Evolutionary conservation across 2,113 vertebrate species (phyloP).

Genomic region (Ceyx cyanopectus): DNA sequence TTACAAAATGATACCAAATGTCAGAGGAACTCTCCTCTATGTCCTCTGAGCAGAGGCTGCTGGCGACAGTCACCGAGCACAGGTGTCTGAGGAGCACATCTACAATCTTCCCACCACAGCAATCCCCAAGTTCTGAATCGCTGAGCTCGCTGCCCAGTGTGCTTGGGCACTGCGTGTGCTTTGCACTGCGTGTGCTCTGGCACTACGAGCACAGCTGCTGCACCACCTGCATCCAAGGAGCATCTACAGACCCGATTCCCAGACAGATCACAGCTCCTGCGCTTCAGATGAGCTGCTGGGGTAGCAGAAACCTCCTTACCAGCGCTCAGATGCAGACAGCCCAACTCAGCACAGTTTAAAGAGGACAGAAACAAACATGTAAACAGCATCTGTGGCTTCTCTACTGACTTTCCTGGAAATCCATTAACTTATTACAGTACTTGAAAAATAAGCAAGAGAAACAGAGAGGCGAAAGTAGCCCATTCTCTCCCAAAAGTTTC

Average conservation of each 20-base stretch:
- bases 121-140: neutral
- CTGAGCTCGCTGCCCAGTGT: neutral
- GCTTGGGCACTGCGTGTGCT: neutral
- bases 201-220: neutral
- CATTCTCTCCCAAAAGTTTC: conserved; percentile 34
- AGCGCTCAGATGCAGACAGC: neutral
- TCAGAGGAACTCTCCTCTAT: neutral
- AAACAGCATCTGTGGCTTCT: neutral
- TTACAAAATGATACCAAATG: neutral
- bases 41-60: neutral
- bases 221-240: neutral
- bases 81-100: neutral
- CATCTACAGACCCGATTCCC: neutral
- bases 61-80: neutral
- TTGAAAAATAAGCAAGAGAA: neutral
- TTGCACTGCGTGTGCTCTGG: neutral
- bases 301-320: neutral
- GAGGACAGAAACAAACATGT: neutral
- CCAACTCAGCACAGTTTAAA: neutral
- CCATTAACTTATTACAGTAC: neutral
- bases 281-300: neutral
- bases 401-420: neutral
- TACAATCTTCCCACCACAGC: neutral
- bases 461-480: neutral
- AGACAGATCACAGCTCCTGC: neutral